Base-by-base conservation (phyloP, 2,888 invertebrate genomes). In the Cosmia trapezina region DNA sequence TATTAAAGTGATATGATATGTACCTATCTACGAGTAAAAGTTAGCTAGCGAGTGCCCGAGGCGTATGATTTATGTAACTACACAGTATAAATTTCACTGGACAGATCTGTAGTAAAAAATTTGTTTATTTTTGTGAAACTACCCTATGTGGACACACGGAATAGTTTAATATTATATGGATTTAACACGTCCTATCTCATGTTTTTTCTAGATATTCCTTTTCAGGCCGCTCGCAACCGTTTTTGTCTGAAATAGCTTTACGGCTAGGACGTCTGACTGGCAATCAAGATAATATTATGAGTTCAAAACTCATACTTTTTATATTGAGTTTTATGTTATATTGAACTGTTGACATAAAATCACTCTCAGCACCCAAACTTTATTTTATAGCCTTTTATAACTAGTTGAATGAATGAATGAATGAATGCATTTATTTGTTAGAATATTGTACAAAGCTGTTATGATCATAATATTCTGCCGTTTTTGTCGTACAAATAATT, bases 101-200 rank as follows among this genome's bases (percentile, higher is more conserved):
- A 83, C 76, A 83, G 81, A 82, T 81, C 81, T 80, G 70, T 73
- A 76, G 70, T 71, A 83, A 80, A 83, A 83, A 75, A 81, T 83
- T 73, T 83, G 81, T 80, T 83, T 82, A 80, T 82, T 73, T 83
- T 76, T 69, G 49, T 51, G 51, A 66, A 57, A 73, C 67, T 76
- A 67, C 54, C 51, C 43, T 64, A 67, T 54, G 51, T 51, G 43
- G 60, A 61, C 75, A 80, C 69, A 82, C 41, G 64, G 68, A 81
- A 78, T 78, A 75, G 49, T 75, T 80, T 75, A 78, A 80, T 80
- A 76, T 63, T 49, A 54, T 60, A 57, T 54, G 56, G 37, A 63
- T 61, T 61, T 61, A n/a, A 33, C 11, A 54, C 61, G 33, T 19
- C 9, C 12, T 7, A 41, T 4, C 51, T 51, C 9, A 14, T 56